Evolutionary conservation across 1,140 invertebrate species (phyloP).

Genomic region (Sarcophaga bullata): DNA sequence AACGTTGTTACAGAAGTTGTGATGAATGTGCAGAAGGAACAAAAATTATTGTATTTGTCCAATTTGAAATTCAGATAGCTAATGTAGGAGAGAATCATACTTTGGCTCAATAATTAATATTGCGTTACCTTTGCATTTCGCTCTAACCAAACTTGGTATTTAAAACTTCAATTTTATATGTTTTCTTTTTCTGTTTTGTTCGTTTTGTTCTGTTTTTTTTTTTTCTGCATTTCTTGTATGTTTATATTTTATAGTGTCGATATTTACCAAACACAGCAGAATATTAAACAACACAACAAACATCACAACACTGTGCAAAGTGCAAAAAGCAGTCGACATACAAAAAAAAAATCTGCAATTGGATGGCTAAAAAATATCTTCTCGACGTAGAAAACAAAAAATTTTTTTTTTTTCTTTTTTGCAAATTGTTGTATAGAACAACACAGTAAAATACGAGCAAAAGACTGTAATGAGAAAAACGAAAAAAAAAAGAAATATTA

Average conservation of each 20-base stretch:
- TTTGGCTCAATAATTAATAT: too few species aligned
- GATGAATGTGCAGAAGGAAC: too few species aligned
- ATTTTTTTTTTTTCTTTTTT: too few species aligned
- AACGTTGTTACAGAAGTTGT: too few species aligned
- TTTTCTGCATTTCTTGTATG: neutral
- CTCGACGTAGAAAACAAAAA: neutral
- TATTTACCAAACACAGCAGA: constrained; percentile 30
- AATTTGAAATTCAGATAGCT: too few species aligned
- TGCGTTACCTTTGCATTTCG: too few species aligned
- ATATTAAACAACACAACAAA: constrained; percentile 32
- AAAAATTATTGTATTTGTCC: too few species aligned
- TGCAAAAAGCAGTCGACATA: constrained; percentile 29
- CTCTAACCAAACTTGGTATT: too few species aligned
- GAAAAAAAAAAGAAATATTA: neutral
- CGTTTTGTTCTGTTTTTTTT: neutral
- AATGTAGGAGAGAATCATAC: too few species aligned
- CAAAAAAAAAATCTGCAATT: constrained; percentile 29
- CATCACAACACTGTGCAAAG: constrained; percentile 30
- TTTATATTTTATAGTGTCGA: constrained; percentile 27
- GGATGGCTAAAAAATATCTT: constrained; percentile 27
- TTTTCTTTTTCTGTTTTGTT: too few species aligned
- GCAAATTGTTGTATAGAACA: too few species aligned
- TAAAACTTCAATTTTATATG: too few species aligned
- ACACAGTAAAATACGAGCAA: neutral
- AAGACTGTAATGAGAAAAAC: neutral